Evolutionary conservation across 2,113 vertebrate species (phyloP), one percentile per base, ranked within the genome.

Genomic region (Desmodus rotundus): DNA sequence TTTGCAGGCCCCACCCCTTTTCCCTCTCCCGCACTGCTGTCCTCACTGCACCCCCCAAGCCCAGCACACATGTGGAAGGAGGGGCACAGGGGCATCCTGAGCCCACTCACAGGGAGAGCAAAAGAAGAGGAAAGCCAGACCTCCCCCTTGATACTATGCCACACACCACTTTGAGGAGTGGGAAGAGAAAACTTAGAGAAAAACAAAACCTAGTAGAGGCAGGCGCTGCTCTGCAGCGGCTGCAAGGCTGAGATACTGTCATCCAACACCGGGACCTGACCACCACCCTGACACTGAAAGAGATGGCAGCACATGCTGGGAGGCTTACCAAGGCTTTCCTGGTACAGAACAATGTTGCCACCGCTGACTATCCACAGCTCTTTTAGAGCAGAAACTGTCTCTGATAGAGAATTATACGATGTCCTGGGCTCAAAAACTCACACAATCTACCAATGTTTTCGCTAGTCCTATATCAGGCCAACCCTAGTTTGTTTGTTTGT

Each of bases 241-340:
- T 26, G 1, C 50, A 28, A 45, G 14, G 31, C 2, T 58, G 61
- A 76, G 17, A 91, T 0, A 2, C 16, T 68, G 38, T 11, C 2
- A 0, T 15, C 74, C 73, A 28, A 52, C 7, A 6, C 16, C 2
- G 41, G 89, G 73, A 41, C 52, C 45, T 14, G 16, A n/a, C 52
- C 22, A 2, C 63, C 9, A 7, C 4, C 50, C 17, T 7, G 54
- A 63, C 28, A 26, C 63, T 61, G 12, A 54, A 26, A 89, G 47
- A 54, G 67, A 78, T 0, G 19, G 45, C 58, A 61, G 86, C 56
- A 28, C 72, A 7, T 0, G 31, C 43, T 0, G 0, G 9, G 24
- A 38, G 58, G 10, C 0, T 1, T 7, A 0, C 50, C 14, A 14
- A 50, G 38, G 58, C 38, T 31, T 67, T 58, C 33, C 0, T 2